A percentile compares a stretch with the other conserved stretches of the same genome.
phyloP scores from a whole-genome alignment of 1,140 invertebrate species.

The Rhagoletis pomonella region DNA sequence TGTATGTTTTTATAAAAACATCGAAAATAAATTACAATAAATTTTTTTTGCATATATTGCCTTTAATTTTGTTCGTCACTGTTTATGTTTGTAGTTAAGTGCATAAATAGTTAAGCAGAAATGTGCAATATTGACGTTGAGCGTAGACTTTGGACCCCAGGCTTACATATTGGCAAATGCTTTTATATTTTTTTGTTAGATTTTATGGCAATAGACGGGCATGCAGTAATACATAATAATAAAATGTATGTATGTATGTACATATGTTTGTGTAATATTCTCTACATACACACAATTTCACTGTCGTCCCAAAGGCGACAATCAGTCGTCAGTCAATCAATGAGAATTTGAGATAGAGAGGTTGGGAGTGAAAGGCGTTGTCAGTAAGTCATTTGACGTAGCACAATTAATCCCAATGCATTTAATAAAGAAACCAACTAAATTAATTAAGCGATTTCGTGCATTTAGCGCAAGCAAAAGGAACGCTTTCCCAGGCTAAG shows the following conservation, averaged over 20 bases:
- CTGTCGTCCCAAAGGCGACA: background rate
- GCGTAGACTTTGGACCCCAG: background rate
- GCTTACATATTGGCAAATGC: background rate
- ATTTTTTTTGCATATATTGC: too few species aligned
- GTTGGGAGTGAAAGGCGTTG: background rate
- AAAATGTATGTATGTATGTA: background rate
- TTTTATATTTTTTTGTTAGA: background rate
- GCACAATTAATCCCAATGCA: slow-evolving; percentile 28
- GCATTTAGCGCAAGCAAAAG: background rate
- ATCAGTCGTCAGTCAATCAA: background rate
- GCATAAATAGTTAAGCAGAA: background rate
- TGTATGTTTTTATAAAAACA: too few species aligned
- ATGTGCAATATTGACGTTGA: slow-evolving; percentile 12
- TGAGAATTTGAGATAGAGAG: background rate
- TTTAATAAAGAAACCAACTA: background rate
- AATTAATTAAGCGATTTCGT: slow-evolving; percentile 15
- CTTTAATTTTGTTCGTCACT: too few species aligned
- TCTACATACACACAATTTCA: background rate
- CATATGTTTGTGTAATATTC: background rate
- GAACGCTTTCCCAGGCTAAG: background rate
- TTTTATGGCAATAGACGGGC: background rate
- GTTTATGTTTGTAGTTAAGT: background rate
- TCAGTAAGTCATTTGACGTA: background rate
- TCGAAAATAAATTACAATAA: too few species aligned
- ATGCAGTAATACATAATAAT: background rate